Evolutionary conservation across 92 coral and sea anemone species (phyloP).

Genomic region (Zoanthus sansibaricus): DNA sequence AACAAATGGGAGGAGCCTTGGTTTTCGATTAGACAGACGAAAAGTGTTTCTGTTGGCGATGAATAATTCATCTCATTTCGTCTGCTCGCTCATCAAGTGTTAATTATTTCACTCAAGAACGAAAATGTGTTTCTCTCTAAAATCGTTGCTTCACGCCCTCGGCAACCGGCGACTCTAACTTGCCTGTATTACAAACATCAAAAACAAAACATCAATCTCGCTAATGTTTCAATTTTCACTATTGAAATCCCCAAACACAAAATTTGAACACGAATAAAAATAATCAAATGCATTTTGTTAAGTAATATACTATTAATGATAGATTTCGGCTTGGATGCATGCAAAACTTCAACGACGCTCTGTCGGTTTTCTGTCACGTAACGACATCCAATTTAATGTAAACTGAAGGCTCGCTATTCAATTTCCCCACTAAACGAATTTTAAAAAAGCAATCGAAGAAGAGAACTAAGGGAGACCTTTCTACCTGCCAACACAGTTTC

Average conservation of each 20-base stretch:
- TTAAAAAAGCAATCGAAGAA: conserved; percentile 5
- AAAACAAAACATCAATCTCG: background rate
- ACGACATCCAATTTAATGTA: background rate
- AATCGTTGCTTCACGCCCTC: conserved; percentile 35
- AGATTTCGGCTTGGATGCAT: background rate
- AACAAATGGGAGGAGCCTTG: conserved; percentile 36
- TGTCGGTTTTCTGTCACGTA: conserved; percentile 39
- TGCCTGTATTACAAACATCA: background rate
- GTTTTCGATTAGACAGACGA: conserved; percentile 22
- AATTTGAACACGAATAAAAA: conserved; percentile 2
- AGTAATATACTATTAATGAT: conserved; percentile 18
- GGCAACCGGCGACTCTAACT: background rate
- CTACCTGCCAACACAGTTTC: conserved; percentile 5
- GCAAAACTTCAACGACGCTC: conserved; percentile 10
- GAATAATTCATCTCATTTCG: conserved; percentile 89
- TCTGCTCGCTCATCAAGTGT: conserved; percentile 75
- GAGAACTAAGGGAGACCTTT: background rate
- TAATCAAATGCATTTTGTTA: conserved; percentile 12
- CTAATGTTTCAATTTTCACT: background rate
- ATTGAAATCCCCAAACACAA: background rate
- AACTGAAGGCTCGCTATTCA: background rate
- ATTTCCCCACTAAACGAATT: background rate
- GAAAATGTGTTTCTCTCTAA: conserved; percentile 34
- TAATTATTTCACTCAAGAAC: conserved; percentile 73
- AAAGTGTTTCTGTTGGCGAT: conserved; percentile 47